Percentiles rank a stretch among this genome's conserved stretches.
These are phyloP conservation scores for Neoitamus cyanurus DNA, from an alignment of 2,888 invertebrate species.

Conservation along the genomic window DNA sequence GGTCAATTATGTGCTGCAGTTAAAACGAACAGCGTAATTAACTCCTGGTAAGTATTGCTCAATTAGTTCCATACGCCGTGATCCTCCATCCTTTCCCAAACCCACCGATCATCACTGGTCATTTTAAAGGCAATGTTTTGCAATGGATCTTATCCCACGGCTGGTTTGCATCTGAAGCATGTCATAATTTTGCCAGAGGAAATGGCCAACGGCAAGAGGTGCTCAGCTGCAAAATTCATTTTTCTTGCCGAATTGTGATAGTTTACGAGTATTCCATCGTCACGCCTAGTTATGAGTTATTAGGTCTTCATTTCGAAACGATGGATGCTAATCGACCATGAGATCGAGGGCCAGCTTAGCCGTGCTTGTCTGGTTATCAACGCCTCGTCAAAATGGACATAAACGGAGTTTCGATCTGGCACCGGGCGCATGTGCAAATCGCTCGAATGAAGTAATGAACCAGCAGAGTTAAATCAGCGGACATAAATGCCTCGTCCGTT, in stretches of 20 bases:
- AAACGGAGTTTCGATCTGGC: neutral
- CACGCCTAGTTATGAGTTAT: constrained; percentile 64
- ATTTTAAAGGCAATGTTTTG: neutral
- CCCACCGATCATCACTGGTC: neutral
- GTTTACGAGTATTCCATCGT: constrained; percentile 60
- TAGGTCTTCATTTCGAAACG: constrained; percentile 58
- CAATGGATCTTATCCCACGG: neutral
- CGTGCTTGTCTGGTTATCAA: constrained; percentile 34
- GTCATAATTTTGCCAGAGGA: neutral
- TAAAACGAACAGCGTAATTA: neutral
- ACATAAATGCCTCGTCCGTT: constrained; percentile 13
- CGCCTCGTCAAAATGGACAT: constrained; percentile 40
- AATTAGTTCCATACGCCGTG: neutral
- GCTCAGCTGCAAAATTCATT: constrained; percentile 31
- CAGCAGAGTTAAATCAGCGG: neutral
- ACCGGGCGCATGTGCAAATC: constrained; percentile 8
- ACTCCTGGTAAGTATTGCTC: neutral
- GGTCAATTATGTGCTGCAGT: neutral
- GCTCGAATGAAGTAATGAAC: constrained; percentile 12
- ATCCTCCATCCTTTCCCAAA: neutral
- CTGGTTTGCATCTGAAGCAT: neutral
- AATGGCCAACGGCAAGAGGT: neutral
- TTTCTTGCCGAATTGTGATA: constrained; percentile 49
- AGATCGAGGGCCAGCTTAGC: neutral
- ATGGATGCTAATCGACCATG: constrained; percentile 22